These are phyloP conservation scores for Phylloscopus trochilus DNA, from an alignment of 2,113 vertebrate species.

Conservation along the genomic window DNA sequence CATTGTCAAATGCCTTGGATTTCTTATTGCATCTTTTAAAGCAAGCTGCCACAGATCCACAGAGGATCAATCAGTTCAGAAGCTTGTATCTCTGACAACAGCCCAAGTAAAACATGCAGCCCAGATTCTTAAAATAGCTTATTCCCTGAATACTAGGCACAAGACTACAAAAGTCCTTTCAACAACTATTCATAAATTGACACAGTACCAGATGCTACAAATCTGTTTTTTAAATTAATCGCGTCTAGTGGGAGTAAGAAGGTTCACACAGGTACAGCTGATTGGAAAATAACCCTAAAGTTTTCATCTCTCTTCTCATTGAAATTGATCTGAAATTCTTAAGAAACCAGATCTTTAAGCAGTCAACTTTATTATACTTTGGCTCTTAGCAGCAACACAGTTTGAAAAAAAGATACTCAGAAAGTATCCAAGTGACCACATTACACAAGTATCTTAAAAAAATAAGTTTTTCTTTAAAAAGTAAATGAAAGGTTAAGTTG, in stretches of 20 bases:
- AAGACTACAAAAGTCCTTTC: not conserved
- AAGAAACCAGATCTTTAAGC: not conserved
- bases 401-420: not conserved
- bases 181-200: not conserved
- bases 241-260: not conserved
- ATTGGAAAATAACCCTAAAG: not conserved
- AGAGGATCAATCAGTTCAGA: not conserved
- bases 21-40: not conserved
- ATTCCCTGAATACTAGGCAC: not conserved
- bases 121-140: conserved; percentile 9
- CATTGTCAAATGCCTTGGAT: not conserved
- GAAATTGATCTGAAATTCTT: not conserved
- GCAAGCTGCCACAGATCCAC: not conserved
- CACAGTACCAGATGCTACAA: not conserved
- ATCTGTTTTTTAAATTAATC: not conserved
- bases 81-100: not conserved
- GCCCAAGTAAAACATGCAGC: not conserved
- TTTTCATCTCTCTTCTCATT: not conserved
- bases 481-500: not conserved
- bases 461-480: not conserved
- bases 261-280: not conserved
- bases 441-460: not conserved
- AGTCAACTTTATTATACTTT: not conserved
- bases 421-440: not conserved
- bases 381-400: not conserved